Base-by-base conservation (phyloP, 2,797 vertebrate species). In the Lagocephalus sceleratus region DNA sequence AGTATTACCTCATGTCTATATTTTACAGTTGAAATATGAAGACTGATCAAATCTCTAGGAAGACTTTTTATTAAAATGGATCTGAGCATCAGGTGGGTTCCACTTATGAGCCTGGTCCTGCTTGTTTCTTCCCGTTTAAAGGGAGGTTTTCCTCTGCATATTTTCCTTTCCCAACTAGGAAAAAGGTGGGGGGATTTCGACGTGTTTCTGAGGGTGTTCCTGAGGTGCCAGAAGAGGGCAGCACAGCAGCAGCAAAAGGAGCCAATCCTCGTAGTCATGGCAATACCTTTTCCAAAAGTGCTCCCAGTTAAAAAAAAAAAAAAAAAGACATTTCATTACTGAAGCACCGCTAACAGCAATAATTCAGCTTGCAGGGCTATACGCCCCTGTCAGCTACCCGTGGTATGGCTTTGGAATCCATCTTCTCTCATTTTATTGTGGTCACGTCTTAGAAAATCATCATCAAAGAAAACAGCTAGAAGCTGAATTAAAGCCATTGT, bases 181-280 rank as follows among this genome's bases (percentile, higher is more conserved):
- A n/a, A n/a, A n/a, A n/a, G n/a, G n/a, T n/a, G 1, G 9, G 32
- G 12, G 32, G 11, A 10, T 35, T 35, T 35, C 5, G 12, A 35
- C 5, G 12, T 35, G 16, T 42, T 10, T 6, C 40, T 19, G 16
- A 42, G 16, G 40, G 16, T 19, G 15, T 49, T 35, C 5, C 57
- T 23, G 21, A 11, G 11, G n/a, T 15, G 51, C 85, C 89, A 88
- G 76, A 41, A 90, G 90, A 90, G 90, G 88, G 90, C 89, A 90
- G 89, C 87, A 81, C 62, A 82, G 75, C 79, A 75, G 72, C 86
- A 76, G 69, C 63, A 75, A 85, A 85, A 44, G 63, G 48, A 47
- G 44, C 47, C 58, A 29, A 49, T 58, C 47, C 9, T 17, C n/a
- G 69, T 73, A 75, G 72, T 79, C 71, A 81, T 77, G 75, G 71